Conservation (phyloP, 2,113 vertebrate genomes). For the Microcebus griseorufus region DNA sequence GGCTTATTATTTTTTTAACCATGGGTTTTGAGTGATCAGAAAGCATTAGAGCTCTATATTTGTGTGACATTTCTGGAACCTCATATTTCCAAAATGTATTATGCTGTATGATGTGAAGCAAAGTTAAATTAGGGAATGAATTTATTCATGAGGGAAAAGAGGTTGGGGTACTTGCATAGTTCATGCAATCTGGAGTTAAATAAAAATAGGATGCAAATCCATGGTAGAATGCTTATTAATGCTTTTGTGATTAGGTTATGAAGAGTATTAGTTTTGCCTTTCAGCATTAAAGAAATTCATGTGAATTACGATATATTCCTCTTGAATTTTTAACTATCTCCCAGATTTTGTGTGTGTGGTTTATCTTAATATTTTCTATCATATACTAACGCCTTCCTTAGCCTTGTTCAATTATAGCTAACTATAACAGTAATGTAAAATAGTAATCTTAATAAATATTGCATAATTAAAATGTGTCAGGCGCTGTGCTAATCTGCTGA, state of each 20-base stretch:
- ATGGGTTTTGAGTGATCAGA: constrained; percentile 68
- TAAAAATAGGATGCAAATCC: constrained; percentile 54
- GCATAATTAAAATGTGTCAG: neutral
- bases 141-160: constrained; percentile 63
- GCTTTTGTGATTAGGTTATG: neutral
- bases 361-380: neutral
- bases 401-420: neutral
- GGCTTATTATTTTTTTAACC: constrained; percentile 77
- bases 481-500: neutral
- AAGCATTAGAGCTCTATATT: constrained; percentile 64
- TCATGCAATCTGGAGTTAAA: constrained; percentile 33
- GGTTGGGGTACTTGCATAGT: neutral
- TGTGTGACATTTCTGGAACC: constrained; percentile 68
- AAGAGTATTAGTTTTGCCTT: constrained; percentile 28
- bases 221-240: neutral
- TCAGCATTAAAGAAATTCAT: constrained; percentile 8
- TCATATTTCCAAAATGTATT: constrained; percentile 62
- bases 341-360: neutral
- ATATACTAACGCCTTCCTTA: neutral
- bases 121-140: constrained; percentile 56
- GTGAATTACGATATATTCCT: neutral
- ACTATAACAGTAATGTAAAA: neutral
- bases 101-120: constrained; percentile 41
- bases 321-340: constrained; percentile 5
- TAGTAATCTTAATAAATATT: neutral